Base-by-base conservation (phyloP, 64 coral and sea anemone genomes). In the Montipora efflorescens region DNA sequence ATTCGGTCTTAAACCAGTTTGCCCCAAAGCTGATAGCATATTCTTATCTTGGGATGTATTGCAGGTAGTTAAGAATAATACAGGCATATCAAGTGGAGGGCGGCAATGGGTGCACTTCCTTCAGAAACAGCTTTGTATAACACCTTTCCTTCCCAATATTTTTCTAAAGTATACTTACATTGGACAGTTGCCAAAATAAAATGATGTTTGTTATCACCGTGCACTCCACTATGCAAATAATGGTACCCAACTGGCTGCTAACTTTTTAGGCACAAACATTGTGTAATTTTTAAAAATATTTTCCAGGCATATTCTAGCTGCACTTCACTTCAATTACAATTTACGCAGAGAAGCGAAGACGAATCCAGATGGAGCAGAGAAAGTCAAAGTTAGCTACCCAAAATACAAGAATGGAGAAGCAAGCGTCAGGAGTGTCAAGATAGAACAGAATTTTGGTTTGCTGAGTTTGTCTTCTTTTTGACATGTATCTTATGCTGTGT, bases 321-420 rank as follows among this genome's bases (percentile, higher is more conserved):
- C 71, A 74, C 71, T 74, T 74, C 71, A 74, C 71, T 74, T 74
- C 71, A 74, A 74, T 74, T 74, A 74, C 71, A 74, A 74, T 74
- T 74, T 74, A 74, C 71, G 0, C 25, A 74, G 71, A 74, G 71
- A 74, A 74, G 59, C 0, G 2, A 64, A 64, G 59, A 64, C 59
- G 13, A 8, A 64, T 64, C 59, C 0, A 64, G 0, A 64, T 16
- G 14, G 59, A 64, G 13, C 59, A 64, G 59, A 64, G 59, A 64
- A 64, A 64, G 59, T 64, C 59, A 64, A 64, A 64, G 59, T 64
- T 64, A 64, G 59, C 14, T 64, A 64, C 59, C 59, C 59, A 64
- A 74, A 74, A 74, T 74, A 74, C 71, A 74, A 74, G 71, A 74
- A 74, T 74, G 71, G 71, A 43, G 71, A 74, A 74, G 71, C 71